A percentile compares a stretch with the other conserved stretches of the same genome.
These are phyloP conservation scores for Tautogolabrus adspersus DNA, from an alignment of 2,113 vertebrate species.

Conservation along the genomic window DNA sequence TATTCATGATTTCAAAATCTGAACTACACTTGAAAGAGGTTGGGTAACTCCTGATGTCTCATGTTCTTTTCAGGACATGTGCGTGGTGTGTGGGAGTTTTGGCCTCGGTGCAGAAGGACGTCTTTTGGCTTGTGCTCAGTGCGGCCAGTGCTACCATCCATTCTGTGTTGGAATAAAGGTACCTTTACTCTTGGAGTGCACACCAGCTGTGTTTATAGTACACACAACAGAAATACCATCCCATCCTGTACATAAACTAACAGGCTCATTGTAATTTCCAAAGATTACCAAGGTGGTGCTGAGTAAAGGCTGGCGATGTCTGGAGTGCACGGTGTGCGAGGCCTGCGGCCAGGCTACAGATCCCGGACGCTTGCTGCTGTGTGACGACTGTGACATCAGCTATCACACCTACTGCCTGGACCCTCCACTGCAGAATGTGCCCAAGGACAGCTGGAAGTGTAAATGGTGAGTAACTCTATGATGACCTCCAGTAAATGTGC, in stretches of 20 bases:
- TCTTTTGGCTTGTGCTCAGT: conserved; percentile 94
- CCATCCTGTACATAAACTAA: neutral
- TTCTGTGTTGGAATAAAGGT: conserved; percentile 99
- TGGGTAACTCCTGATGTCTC: conserved; percentile 9
- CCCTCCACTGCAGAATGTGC: conserved; percentile 96
- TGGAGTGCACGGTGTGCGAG: conserved; percentile 98
- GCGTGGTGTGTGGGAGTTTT: conserved; percentile 97
- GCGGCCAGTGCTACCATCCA: conserved; percentile 98
- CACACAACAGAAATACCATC: neutral
- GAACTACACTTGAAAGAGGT: neutral
- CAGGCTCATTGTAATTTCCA: neutral
- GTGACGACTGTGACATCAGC: conserved; percentile 98
- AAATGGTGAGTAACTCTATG: conserved; percentile 87
- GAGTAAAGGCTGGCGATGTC: conserved; percentile 97
- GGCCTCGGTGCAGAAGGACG: conserved; percentile 95
- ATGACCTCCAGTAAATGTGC: neutral
- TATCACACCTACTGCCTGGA: conserved; percentile 99
- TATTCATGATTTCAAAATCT: neutral
- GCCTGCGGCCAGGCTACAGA: conserved; percentile 97
- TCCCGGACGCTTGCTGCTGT: conserved; percentile 93
- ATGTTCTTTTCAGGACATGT: conserved; percentile 91
- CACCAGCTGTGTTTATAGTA: no score
- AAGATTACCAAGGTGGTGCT: conserved; percentile 97
- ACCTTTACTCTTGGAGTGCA: conserved; percentile 43
- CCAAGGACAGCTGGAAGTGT: conserved; percentile 99